These are phyloP conservation scores for Orthonyx spaldingii DNA, from an alignment of 2,113 vertebrate species.

Conservation along the genomic window DNA sequence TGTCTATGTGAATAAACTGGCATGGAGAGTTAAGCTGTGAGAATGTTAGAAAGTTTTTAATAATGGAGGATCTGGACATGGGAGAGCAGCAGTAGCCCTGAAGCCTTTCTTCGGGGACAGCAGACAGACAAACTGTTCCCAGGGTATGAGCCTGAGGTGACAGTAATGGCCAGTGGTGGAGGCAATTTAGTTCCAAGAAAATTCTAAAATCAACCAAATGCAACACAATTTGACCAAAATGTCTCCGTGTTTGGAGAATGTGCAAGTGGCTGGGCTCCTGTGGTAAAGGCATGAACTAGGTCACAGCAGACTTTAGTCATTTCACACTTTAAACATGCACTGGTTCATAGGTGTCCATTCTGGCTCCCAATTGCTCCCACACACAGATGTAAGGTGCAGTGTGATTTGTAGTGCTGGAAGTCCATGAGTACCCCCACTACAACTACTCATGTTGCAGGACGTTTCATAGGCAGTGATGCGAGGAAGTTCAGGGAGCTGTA, in stretches of 20 bases:
- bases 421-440: background rate
- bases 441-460: background rate
- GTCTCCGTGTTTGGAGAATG: background rate
- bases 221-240: background rate
- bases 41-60: background rate
- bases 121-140: background rate
- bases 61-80: background rate
- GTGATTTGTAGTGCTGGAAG: background rate
- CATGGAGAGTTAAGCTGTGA: background rate
- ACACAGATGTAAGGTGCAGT: background rate
- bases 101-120: background rate
- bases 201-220: background rate
- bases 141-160: rapidly evolving
- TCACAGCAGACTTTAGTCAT: background rate
- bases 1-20: background rate
- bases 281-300: background rate
- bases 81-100: background rate
- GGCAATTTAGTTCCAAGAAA: background rate
- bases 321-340: background rate
- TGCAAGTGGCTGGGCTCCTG: background rate
- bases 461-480: conserved; percentile 31
- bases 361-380: background rate
- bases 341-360: background rate
- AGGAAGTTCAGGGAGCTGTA: conserved; percentile 67
- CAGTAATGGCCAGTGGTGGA: background rate